Conservation (phyloP, 2,888 invertebrate genomes). For the Marasmarcha lunaedactyla region DNA sequence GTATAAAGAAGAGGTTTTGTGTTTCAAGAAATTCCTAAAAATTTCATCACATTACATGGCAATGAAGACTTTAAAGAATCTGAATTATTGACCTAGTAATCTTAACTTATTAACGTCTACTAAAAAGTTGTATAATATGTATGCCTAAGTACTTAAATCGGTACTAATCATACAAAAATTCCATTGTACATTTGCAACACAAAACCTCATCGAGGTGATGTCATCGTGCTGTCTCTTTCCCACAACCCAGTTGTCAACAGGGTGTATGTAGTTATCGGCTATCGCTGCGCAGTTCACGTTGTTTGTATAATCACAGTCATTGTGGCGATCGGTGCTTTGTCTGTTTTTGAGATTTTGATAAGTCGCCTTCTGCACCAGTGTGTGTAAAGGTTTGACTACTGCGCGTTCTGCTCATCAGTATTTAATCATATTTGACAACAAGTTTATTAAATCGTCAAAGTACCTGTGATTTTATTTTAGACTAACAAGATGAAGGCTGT, state of each 20-base stretch:
- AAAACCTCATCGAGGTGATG: conserved; percentile 42
- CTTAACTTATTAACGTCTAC: too few species aligned
- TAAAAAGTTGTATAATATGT: too few species aligned
- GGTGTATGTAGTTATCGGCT: conserved; percentile 42
- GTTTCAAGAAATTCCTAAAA: conserved; percentile 42
- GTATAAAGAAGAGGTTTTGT: conserved; percentile 47
- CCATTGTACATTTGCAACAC: conserved; percentile 41
- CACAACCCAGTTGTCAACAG: conserved; percentile 31
- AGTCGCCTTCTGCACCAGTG: conserved; percentile 92
- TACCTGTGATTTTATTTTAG: conserved; percentile 61
- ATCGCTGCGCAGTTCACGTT: conserved; percentile 60
- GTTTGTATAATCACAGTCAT: conserved; percentile 43
- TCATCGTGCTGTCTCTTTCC: conserved; percentile 36
- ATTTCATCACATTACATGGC: conserved; percentile 19
- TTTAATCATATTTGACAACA: conserved; percentile 14
- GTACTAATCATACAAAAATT: background rate
- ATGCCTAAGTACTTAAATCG: background rate
- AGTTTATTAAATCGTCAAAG: conserved; percentile 43
- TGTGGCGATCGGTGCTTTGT: conserved; percentile 33
- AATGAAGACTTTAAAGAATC: background rate
- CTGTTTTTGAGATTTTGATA: conserved; percentile 36
- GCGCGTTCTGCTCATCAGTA: conserved; percentile 27
- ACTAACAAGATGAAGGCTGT: conserved; percentile 68
- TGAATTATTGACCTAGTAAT: too few species aligned
- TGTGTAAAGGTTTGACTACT: conserved; percentile 83